These are phyloP conservation scores for Mesembrinibis cayennensis DNA, from an alignment of 2,113 vertebrate species.

Conservation along the genomic window DNA sequence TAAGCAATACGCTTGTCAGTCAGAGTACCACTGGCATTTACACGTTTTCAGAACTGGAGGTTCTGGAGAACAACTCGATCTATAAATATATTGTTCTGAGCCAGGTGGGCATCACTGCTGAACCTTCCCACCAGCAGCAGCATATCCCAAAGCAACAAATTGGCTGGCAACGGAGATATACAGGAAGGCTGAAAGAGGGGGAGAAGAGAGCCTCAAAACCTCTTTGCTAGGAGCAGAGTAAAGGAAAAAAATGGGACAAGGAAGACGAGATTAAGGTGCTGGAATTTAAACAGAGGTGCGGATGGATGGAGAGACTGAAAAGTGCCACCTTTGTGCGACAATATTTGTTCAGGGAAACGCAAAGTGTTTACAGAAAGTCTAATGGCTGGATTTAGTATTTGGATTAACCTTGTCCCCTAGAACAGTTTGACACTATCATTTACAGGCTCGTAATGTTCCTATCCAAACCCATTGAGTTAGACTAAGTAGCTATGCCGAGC, in stretches of 20 bases:
- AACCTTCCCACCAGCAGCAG: neutral
- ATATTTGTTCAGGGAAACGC: neutral
- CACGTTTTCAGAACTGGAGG: neutral
- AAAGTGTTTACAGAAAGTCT: neutral
- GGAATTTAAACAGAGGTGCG: neutral
- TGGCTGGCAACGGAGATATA: neutral
- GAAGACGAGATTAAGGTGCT: neutral
- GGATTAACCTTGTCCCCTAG: neutral
- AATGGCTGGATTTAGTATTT: neutral
- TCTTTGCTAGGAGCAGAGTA: neutral
- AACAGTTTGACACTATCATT: neutral
- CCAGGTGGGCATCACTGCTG: neutral
- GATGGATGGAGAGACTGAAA: neutral
- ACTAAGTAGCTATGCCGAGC: neutral
- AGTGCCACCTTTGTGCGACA: neutral
- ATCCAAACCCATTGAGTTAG: neutral
- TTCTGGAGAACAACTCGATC: neutral
- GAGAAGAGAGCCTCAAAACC: neutral
- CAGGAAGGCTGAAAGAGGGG: neutral
- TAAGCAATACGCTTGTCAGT: neutral
- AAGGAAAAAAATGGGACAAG: neutral
- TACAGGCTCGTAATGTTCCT: neutral
- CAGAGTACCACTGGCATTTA: neutral
- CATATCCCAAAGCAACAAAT: fast-evolving
- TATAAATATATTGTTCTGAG: neutral